Evolutionary conservation across 2,888 invertebrate species (phyloP).

Genomic region (Lacanobia oleracea): DNA sequence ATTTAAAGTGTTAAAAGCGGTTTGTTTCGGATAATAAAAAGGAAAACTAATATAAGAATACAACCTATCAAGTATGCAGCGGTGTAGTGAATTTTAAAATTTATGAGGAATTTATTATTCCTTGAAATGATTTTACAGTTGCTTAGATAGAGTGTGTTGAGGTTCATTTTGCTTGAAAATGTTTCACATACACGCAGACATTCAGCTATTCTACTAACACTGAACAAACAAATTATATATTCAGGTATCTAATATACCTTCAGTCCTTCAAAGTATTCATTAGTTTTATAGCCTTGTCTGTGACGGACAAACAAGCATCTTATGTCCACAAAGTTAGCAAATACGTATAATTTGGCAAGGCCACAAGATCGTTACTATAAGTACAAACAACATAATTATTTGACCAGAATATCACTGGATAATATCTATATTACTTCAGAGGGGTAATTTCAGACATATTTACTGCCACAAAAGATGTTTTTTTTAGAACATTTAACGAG

Average conservation of each 20-base stretch:
- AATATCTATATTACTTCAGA: not conserved
- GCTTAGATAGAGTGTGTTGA: slow-evolving; percentile 25
- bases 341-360: slow-evolving; percentile 34
- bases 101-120: not conserved
- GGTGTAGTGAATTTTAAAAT: not conserved
- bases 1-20: slow-evolving; percentile 52
- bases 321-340: slow-evolving; percentile 21
- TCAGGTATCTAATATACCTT: slow-evolving; percentile 20
- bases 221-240: slow-evolving; percentile 27
- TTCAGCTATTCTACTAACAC: slow-evolving; percentile 1
- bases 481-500: slow-evolving; percentile 43
- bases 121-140: slow-evolving; percentile 55
- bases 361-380: slow-evolving; percentile 16
- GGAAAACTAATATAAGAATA: slow-evolving; percentile 10
- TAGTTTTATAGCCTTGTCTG: slow-evolving; percentile 35
- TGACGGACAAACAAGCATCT: slow-evolving; percentile 24
- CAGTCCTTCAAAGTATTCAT: slow-evolving; percentile 17
- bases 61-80: slow-evolving; percentile 10
- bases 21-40: slow-evolving; percentile 35
- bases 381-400: slow-evolving; percentile 20
- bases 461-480: slow-evolving; percentile 14
- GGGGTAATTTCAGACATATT: slow-evolving; percentile 9
- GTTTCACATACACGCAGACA: not conserved
- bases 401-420: not conserved
- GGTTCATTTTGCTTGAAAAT: slow-evolving; percentile 16